Base-by-base conservation (phyloP, 2,113 vertebrate genomes). In the Actinemys pallida region DNA sequence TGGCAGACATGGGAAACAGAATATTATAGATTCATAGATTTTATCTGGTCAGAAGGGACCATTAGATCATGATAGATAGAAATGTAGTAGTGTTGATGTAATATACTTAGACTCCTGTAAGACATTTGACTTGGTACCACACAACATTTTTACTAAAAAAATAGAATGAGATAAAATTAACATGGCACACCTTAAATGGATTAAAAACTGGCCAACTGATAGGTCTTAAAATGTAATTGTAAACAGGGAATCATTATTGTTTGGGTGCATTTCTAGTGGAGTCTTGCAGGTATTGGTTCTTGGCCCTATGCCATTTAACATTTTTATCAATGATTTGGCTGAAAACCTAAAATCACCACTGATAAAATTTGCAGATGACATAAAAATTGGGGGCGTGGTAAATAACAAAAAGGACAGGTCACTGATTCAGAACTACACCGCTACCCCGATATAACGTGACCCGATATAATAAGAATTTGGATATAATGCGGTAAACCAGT, bases 131-230 rank as follows among this genome's bases (percentile, higher is more conserved):
- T 95, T 91, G 53, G 57, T 92, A 88, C 75, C 54, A 35, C 35
- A 20, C 87, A 90, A 92, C 2, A 20, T 56, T 87, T 93, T 86
- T 92, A 93, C 90, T 93, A 88, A 65, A 79, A 83, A 95, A 52
- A 27, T 79, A 88, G 56, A 96, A 94, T 85, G 81, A 94, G 20
- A 90, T 83, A 92, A 88, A 96, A 94, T 85, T 42, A 35, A 52
- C 19, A 90, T 83, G 81, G 82, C 25, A 90, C 35, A 59, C 75
- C 89, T 87, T 93, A 88, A 93, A 92, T 86, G 85, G 78, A 83
- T 90, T 90, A 42, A 53, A 91, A 84, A 78, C 31, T 96, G 94
- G 93, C 90, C 80, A 93, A 31, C n/a, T 83, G 75, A 90, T 76
- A 42, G 47, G 50, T 85, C 50, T 88, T 25, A 83, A 39, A 31